Conservation (phyloP, 2,797 vertebrate genomes). For the Apogon talboti region DNA sequence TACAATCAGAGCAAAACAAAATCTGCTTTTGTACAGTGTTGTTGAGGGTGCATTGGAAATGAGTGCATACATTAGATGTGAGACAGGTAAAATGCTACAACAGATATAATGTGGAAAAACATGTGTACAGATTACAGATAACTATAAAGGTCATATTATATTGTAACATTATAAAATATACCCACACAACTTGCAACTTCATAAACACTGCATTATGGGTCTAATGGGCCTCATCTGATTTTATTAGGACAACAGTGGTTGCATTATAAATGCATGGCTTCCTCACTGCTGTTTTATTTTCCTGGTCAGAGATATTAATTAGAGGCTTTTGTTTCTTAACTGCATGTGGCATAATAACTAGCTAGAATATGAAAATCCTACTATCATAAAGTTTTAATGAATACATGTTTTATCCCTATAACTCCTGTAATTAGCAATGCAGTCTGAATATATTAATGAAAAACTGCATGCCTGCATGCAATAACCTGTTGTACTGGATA, state of each 20-base stretch:
- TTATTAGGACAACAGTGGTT: not conserved
- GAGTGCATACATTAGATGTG: too few species aligned
- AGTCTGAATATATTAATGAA: slow-evolving; percentile 2
- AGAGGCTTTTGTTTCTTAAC: not conserved
- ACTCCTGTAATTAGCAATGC: not conserved
- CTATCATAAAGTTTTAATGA: not conserved
- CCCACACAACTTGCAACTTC: not conserved
- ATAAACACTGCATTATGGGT: not conserved
- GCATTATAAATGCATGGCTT: slow-evolving; percentile 10
- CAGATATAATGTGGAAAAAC: too few species aligned
- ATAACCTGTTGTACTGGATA: not conserved
- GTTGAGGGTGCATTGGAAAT: not conserved
- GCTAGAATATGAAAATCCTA: not conserved
- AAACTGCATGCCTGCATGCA: not conserved
- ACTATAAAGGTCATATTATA: too few species aligned
- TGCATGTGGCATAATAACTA: not conserved
- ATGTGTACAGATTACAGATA: too few species aligned
- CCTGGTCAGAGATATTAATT: not conserved
- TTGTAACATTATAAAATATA: not conserved
- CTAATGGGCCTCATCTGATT: not conserved
- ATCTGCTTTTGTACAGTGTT: not conserved
- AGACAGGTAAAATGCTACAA: too few species aligned
- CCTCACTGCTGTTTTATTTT: not conserved
- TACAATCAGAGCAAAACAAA: not conserved
- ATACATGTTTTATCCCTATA: slow-evolving; percentile 1